A percentile compares a stretch with the other conserved stretches of the same genome.
These are phyloP conservation scores for Actenoides hombroni DNA, from an alignment of 2,113 vertebrate genomes.

Conservation along the genomic window DNA sequence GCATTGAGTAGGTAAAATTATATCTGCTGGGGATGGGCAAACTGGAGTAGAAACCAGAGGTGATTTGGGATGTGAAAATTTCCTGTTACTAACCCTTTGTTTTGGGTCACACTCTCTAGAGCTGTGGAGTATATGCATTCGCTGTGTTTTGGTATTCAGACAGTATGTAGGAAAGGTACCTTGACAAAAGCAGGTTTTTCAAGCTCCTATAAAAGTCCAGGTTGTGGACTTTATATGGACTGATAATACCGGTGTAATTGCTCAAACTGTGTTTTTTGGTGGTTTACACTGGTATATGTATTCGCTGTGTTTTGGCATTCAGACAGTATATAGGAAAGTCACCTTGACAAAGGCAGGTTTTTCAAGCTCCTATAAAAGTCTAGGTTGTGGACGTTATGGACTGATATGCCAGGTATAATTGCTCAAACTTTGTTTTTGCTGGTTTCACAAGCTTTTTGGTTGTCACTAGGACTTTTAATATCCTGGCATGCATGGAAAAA, in stretches of 20 bases:
- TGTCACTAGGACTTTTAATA: not conserved
- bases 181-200: not conserved
- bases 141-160: not conserved
- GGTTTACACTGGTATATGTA: not conserved
- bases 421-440: not conserved
- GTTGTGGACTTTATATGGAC: too few relatives aligned
- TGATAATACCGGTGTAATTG: not conserved
- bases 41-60: not conserved
- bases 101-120: not conserved
- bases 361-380: not conserved
- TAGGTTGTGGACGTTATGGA: not conserved
- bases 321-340: not conserved
- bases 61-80: not conserved
- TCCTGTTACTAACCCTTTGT: not conserved
- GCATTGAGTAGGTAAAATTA: not conserved
- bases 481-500: accelerated
- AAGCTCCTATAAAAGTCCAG: not conserved
- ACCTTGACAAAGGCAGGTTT: not conserved
- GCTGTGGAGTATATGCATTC: not conserved
- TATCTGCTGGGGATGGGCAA: not conserved
- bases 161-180: not conserved
- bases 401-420: not conserved
- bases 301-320: not conserved
- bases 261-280: not conserved
- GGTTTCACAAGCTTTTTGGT: not conserved